Percentiles rank a stretch among this genome's conserved stretches.
Conservation (phyloP, 2,888 invertebrate species). For the Mermis nigrescens region DNA sequence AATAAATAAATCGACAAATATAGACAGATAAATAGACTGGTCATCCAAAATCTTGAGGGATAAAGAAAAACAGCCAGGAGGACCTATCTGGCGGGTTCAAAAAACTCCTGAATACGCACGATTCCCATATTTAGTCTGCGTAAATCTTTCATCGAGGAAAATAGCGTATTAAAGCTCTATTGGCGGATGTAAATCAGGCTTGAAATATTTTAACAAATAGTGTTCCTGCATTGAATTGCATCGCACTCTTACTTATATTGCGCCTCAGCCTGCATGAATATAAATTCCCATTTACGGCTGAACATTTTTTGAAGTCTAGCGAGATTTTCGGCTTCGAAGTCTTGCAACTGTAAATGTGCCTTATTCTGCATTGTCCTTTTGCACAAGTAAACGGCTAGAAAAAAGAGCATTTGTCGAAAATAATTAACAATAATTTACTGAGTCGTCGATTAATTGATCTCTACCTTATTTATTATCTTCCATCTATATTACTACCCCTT, state of each 20-base stretch:
- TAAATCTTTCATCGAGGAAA: conserved; percentile 3
- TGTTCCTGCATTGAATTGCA: too few relatives aligned
- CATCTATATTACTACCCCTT: too few relatives aligned
- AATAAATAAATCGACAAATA: too few relatives aligned
- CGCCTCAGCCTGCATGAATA: conserved; percentile 93
- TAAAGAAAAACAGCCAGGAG: too few relatives aligned
- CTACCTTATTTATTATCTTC: too few relatives aligned
- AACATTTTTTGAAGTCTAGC: conserved; percentile 96
- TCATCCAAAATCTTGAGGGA: too few relatives aligned
- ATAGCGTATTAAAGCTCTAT: conserved; percentile 1
- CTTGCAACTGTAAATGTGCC: conserved; percentile 81
- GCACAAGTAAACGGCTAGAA: conserved; percentile 83
- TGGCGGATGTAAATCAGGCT: background rate
- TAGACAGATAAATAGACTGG: too few relatives aligned
- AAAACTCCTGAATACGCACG: too few relatives aligned
- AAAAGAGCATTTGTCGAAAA: too few relatives aligned
- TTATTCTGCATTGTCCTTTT: conserved; percentile 99
- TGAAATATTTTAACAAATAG: background rate
- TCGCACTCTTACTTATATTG: conserved; percentile 47
- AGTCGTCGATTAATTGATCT: too few relatives aligned
- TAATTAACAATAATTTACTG: background rate
- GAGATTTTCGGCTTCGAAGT: conserved; percentile 94
- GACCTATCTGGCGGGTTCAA: too few relatives aligned
- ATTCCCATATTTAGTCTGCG: too few relatives aligned
- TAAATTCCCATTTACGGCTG: conserved; percentile 97